Evolutionary conservation across 1,140 invertebrate species (phyloP), one percentile per base, ranked within the genome.

Genomic region (Pteromalus puparum): DNA sequence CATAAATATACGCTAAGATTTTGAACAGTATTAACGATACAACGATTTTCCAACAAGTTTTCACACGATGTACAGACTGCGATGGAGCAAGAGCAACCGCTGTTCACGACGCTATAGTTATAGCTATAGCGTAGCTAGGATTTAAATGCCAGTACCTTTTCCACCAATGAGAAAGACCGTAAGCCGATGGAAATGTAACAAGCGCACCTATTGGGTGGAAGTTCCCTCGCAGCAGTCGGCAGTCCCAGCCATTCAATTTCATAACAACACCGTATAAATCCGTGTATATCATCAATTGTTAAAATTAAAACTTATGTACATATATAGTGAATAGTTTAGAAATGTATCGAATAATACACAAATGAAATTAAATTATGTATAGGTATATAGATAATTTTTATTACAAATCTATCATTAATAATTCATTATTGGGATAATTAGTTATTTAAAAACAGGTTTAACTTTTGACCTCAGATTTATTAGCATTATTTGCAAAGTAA

Each of bases 401-500:
- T 4, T 1, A 42, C 38, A 1, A 9, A 42, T 42, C 38, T 10
- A 10, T 9, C 5, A 42, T 12, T 34, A 34, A 34, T 34, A 34
- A 34, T 34, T 48, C 46, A 48, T 53, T 21, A 53, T 15, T 21
- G 48, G 48, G 48, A 48, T 61, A 21, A 61, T 21, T 0, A 7
- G 18, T 61, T n/a, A 61, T 21, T 21, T 61, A 5, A 61, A 61
- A 48, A 48, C 46, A 13, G 15, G 15, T 53, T 61, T 15, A 38
- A 46, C 42, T 77, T 83, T 77, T 83, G 0, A 77, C 74, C 21
- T 76, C 61, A 72, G 65, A n/a, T 84, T 84, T 84, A 84, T 84
- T 84, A 78, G 26, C 68, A 84, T 84, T 79, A 74, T 84, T 61
- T 65, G 74, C 61, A 79, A 79, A 79, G 76, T 84, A 84, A 79